Percentiles rank a stretch among this genome's conserved stretches.
Conservation (phyloP, 2,113 vertebrate genomes). For the Sorex araneus region DNA sequence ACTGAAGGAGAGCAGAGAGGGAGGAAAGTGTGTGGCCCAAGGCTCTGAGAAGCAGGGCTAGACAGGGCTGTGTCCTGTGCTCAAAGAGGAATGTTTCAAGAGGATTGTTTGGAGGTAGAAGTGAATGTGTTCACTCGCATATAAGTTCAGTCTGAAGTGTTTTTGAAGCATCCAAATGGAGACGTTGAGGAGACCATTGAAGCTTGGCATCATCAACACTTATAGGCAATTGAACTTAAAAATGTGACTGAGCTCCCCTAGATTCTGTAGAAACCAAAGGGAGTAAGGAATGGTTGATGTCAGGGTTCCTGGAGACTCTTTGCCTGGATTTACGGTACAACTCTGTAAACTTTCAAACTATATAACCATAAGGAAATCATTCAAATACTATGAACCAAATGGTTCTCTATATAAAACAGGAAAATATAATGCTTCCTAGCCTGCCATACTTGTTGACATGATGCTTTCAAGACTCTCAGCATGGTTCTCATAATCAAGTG, state of each 20-base stretch:
- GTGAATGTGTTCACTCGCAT: background rate
- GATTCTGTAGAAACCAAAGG: background rate
- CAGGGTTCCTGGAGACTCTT: background rate
- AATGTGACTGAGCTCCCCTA: background rate
- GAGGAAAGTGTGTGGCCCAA: too few relatives aligned
- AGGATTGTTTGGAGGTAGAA: accelerated
- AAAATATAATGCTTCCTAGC: background rate
- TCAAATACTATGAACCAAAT: slow-evolving; percentile 26
- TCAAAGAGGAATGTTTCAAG: background rate
- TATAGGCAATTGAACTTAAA: background rate
- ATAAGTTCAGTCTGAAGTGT: slow-evolving; percentile 15
- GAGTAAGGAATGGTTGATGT: background rate
- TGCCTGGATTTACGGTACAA: background rate
- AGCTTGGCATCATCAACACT: background rate
- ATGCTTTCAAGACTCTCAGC: background rate
- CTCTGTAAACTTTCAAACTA: background rate
- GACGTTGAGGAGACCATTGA: background rate
- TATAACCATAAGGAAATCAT: slow-evolving; percentile 30
- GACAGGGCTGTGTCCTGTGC: background rate
- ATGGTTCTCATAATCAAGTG: slow-evolving; percentile 29
- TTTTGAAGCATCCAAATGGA: slow-evolving; percentile 2
- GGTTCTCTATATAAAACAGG: background rate
- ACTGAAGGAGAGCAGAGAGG: background rate
- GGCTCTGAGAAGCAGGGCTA: background rate
- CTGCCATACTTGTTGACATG: background rate